Base-by-base conservation (phyloP, 2,888 invertebrate species). In the Orgyia antiqua region DNA sequence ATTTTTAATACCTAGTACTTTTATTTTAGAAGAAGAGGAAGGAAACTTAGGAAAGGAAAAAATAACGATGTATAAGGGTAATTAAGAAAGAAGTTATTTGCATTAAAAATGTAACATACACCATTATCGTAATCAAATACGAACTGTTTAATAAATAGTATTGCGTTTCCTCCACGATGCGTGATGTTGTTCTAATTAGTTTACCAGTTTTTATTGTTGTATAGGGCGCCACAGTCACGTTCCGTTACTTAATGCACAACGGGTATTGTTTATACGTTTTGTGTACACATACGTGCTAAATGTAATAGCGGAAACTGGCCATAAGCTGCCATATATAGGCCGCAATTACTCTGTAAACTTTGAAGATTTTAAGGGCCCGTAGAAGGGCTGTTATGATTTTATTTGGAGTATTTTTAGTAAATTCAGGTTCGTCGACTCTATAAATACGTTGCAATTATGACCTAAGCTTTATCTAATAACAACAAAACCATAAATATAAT, bases 181-280 rank as follows among this genome's bases (percentile, higher is more conserved):
- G 53, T 55, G 55, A 52, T 57, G 54, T 58, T 53, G 53, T 51
- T 51, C 50, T 49, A 55, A 60, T 60, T 53, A 47, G 51, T 57
- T 51, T 43, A 39, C 35, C 42, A 53, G 58, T 60, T 63, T 60
- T 61, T 60, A 62, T 60, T 61, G 57, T 61, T 53, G 44, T 12
- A 51, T 42, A 48, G 48, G 45, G 53, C 45, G 50, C 33, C 32
- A 4, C 31, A 40, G 52, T 51, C 69, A 69, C 69, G 69, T 63
- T 46, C 59, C 33, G 38, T 30, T 47, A 33, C 49, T 54, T 55
- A 52, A 48, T 46, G 45, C 45, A 47, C 33, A 24, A 36, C 29
- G 27, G 38, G 33, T 33, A 48, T 49, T 53, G 55, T 47, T 52
- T 45, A 27, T 47, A 29, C 33, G 18, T 39, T 39, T 49, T 52